Conservation (phyloP, 2,888 invertebrate species). For the Saturnia japonica region DNA sequence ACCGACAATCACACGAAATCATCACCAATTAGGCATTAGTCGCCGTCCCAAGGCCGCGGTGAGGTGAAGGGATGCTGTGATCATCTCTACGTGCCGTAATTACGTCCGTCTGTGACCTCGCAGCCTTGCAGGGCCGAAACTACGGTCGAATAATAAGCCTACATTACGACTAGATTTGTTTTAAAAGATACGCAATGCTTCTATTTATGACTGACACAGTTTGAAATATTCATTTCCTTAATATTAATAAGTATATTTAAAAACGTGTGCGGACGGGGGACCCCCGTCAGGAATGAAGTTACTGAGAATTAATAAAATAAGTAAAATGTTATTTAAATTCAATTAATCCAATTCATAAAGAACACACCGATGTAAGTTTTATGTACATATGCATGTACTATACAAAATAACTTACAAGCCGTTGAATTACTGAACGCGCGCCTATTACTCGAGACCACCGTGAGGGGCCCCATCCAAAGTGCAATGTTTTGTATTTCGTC, state of each 20-base stretch:
- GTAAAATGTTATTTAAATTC: too few relatives aligned
- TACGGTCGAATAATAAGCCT: slow-evolving; percentile 33
- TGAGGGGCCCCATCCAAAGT: too few relatives aligned
- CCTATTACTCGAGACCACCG: too few relatives aligned
- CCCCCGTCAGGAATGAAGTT: too few relatives aligned
- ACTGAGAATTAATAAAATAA: too few relatives aligned
- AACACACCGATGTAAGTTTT: too few relatives aligned
- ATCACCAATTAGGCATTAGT: slow-evolving; percentile 54
- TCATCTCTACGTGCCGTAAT: slow-evolving; percentile 57
- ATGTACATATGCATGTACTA: too few relatives aligned
- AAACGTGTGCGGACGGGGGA: too few relatives aligned
- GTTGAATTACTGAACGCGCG: too few relatives aligned
- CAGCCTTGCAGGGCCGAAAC: slow-evolving; percentile 40
- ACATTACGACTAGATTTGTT: slow-evolving; percentile 13
- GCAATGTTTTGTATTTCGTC: too few relatives aligned
- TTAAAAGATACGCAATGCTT: slow-evolving; percentile 10
- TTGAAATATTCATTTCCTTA: not conserved
- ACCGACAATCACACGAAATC: slow-evolving; percentile 51
- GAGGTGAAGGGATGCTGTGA: slow-evolving; percentile 57
- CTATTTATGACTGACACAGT: not conserved
- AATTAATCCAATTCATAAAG: too few relatives aligned
- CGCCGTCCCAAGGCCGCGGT: slow-evolving; percentile 49
- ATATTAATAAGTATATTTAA: not conserved
- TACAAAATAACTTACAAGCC: too few relatives aligned
- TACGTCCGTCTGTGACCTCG: slow-evolving; percentile 43